Evolutionary conservation across 2,888 invertebrate species (phyloP), one percentile per base, ranked within the genome.

Genomic region (Protonemura montana): DNA sequence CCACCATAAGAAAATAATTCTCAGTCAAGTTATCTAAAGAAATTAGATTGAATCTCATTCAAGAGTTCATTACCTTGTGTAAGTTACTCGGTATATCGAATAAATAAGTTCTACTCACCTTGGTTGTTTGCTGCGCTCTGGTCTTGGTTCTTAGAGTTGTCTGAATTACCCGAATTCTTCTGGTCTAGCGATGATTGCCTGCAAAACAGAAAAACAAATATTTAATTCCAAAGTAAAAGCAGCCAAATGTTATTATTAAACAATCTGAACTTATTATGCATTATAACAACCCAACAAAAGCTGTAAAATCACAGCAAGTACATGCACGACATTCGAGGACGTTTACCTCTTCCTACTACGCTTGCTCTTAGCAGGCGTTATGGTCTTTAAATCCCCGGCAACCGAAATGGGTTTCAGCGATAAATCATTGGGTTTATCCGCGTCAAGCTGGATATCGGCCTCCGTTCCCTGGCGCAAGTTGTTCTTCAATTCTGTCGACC

Each of bases 181-280:
- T 92, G 92, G 89, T 93, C 92, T 90, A 93, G 91, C 89, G 91
- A 89, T 86, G 87, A 90, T 90, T 93, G 93, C 92, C 94, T 94
- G 90, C 6, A 90, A 91, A 28, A 85, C 21, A 76, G 21, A 85
- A 29, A 83, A 35, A 35, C 5, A 35, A 35, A 35, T 35, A 10
- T 3, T 35, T 35, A 35, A 35, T 3, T 35, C 3, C 3, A 3
- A 35, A 35, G 35, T 35, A 6, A 35, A 35, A 3, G 35, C 35
- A 35, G 35, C 10, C 35, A 35, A 35, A 35, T 35, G 35, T 3
- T 35, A 35, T 3, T 3, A 35, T n/a, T n/a, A n/a, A n/a, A n/a
- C n/a, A n/a, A n/a, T n/a, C n/a, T n/a, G n/a, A n/a, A n/a, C n/a
- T n/a, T n/a, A n/a, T n/a, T n/a, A n/a, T n/a, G n/a, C n/a, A n/a